Evolutionary conservation across 2,797 vertebrate species (phyloP).

Genomic region (Helostoma temminkii): DNA sequence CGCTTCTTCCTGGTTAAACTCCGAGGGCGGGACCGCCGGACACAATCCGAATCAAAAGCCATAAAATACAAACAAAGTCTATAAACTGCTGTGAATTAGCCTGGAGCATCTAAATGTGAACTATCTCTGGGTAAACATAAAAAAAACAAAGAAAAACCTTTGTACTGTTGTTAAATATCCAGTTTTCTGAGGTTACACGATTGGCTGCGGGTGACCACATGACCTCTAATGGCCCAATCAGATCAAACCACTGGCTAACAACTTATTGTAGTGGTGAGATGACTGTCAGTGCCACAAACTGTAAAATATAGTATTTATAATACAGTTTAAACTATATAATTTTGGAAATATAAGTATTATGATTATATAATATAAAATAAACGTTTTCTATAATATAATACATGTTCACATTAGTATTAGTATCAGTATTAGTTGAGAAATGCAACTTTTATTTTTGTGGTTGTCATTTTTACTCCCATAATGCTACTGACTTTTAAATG

Average conservation of each 20-base stretch:
- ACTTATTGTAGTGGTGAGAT: no score
- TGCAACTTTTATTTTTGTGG: no score
- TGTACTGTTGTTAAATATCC: not conserved
- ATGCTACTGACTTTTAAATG: no score
- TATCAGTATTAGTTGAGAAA: no score
- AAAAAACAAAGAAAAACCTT: fast-evolving
- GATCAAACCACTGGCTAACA: not conserved
- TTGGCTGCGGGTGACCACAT: slow-evolving; percentile 31
- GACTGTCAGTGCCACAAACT: no score
- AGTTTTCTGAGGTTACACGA: not conserved
- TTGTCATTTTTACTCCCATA: no score
- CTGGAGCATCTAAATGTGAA: fast-evolving
- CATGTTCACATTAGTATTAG: no score
- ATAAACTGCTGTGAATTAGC: not conserved
- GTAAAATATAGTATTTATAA: no score
- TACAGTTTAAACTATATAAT: no score
- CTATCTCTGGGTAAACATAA: fast-evolving
- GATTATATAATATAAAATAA: no score
- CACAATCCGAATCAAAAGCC: fast-evolving
- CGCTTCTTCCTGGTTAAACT: not conserved
- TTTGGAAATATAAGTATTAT: no score
- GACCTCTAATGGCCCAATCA: not conserved
- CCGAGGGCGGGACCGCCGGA: slow-evolving; percentile 11
- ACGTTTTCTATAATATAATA: no score
- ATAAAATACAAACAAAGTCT: fast-evolving